Base-by-base conservation (phyloP, 1,140 invertebrate genomes). In the Cepaea nemoralis region DNA sequence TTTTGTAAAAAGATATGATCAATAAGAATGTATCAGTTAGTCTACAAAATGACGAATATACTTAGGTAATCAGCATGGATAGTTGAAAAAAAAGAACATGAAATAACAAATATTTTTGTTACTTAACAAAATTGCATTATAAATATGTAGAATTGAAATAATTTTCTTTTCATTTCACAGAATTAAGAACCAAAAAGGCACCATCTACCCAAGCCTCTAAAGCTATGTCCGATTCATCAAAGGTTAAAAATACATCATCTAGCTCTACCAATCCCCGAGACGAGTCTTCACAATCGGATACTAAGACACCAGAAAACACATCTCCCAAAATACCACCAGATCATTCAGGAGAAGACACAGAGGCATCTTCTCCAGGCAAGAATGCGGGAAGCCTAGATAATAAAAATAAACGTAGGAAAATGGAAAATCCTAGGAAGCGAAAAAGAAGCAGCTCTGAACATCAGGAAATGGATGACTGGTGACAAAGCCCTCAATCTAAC, bases 341-440 rank as follows among this genome's bases (percentile, higher is more conserved):
- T 37, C 27, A 27, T n/a, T n/a, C 45, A n/a, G 71, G 75, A 19
- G 77, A 83, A 66, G 82, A 87, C 14, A 84, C 86, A 67, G 92
- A 90, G 8, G 93, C 92, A 3, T 94, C 73, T 74, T 77, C 63
- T 63, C 59, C 45, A 14, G 45, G 27, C 59, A 59, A 59, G 63
- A 78, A 19, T 31, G 35, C 42, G 40, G 59, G 77, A 24, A 79
- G 37, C 8, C 27, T 16, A n/a, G 59, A 39, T 66, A 70, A 27
- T 75, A 81, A 89, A 85, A 88, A 87, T 80, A 90, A 89, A 22
- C 78, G 90, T 24, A 81, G 90, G 33, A 91, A 91, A 85, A 88
- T 88, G 83, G 90, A 90, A 16, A 85, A 86, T 50, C 90, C 90
- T 1, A 81, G 87, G 31, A 91, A 90, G 78, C 79, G 90, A 27